A percentile compares a stretch with the other conserved stretches of the same genome.
Conservation (phyloP, 2,797 vertebrate genomes). For the Varecia variegata region DNA sequence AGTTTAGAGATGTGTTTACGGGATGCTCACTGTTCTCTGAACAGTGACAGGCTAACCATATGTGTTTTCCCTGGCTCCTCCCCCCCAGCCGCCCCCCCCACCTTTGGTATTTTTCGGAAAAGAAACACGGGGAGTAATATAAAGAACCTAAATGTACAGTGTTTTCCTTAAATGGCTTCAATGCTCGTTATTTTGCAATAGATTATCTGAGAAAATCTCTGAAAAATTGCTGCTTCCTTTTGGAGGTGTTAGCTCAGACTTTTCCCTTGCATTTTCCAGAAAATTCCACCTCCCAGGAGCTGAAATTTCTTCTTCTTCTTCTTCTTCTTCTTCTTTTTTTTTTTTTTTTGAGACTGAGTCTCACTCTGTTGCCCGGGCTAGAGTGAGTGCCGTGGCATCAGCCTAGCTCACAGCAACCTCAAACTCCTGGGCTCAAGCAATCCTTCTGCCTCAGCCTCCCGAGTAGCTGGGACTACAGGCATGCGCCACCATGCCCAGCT, state of each 20-base stretch:
- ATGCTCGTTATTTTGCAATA: background rate
- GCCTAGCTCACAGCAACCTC: no score
- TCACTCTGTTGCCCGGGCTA: no score
- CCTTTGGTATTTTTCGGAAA: background rate
- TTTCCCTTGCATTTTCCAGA: constrained; percentile 26
- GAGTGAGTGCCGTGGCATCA: no score
- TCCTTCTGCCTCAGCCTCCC: no score
- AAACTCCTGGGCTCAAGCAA: no score
- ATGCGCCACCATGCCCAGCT: no score
- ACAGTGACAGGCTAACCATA: background rate
- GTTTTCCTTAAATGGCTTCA: constrained; percentile 30
- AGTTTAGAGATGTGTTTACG: background rate
- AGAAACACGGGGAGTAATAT: background rate
- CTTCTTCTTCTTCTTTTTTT: no score
- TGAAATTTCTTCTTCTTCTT: background rate
- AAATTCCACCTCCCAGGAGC: constrained; percentile 23
- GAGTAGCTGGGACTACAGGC: no score
- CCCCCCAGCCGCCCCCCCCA: background rate
- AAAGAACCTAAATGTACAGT: background rate
- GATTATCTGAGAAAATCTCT: background rate
- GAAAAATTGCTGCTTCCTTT: constrained; percentile 34
- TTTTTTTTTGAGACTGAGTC: no score
- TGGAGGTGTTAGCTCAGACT: background rate
- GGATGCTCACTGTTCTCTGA: background rate
- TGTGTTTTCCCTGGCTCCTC: background rate